Evolutionary conservation across 2,888 invertebrate genomes (phyloP).

Genomic region (Nymphalis c-album): DNA sequence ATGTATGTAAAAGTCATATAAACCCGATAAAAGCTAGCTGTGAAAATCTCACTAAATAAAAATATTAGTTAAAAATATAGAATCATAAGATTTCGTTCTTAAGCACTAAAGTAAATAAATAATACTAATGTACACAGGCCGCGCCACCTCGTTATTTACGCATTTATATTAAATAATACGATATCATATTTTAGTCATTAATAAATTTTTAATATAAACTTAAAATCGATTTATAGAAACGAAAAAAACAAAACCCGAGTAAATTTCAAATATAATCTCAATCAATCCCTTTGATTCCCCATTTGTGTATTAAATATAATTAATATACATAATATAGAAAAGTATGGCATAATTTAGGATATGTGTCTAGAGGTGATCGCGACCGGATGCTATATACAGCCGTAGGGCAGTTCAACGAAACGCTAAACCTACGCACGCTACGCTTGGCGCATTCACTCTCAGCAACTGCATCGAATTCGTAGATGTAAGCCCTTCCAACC

Average conservation of each 20-base stretch:
- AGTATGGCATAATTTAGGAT: neutral
- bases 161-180: constrained; percentile 7
- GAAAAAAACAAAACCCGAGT: neutral
- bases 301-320: too few relatives aligned
- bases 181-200: neutral
- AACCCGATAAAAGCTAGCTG: constrained; percentile 58
- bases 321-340: too few relatives aligned
- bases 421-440: constrained; percentile 34
- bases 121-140: constrained; percentile 75
- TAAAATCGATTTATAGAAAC: neutral
- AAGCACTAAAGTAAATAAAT: constrained; percentile 78
- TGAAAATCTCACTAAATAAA: constrained; percentile 63
- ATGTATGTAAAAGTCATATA: constrained; percentile 39
- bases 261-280: too few relatives aligned
- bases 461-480: constrained; percentile 19
- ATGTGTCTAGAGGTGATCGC: constrained; percentile 28
- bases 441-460: constrained; percentile 40
- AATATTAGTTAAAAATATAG: constrained; percentile 41
- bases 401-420: constrained; percentile 45
- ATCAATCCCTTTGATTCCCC: too few relatives aligned
- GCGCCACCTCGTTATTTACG: constrained; percentile 38
- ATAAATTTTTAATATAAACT: too few relatives aligned
- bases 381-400: constrained; percentile 53
- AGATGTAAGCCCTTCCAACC: constrained; percentile 3
- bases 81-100: constrained; percentile 69